Percentiles rank a stretch among this genome's conserved stretches.
phyloP scores from a whole-genome alignment of 2,113 vertebrate genomes.

The Strigops habroptila region DNA sequence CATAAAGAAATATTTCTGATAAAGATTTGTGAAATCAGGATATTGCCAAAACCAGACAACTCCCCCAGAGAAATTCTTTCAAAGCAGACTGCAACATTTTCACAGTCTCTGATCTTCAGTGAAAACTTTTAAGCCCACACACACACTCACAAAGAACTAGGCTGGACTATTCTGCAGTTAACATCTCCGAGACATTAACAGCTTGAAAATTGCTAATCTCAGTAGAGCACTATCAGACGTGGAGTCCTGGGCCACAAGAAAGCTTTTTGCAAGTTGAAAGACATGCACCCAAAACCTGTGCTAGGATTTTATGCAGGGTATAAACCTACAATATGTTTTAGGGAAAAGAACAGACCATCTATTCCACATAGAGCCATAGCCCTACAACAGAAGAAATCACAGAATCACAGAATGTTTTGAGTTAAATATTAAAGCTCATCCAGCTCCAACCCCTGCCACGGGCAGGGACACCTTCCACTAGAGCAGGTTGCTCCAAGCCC shows the following conservation, averaged over 20 bases:
- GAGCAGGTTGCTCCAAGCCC: not conserved
- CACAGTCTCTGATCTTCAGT: not conserved
- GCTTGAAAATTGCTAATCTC: not conserved
- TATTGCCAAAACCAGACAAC: not conserved
- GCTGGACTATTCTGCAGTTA: not conserved
- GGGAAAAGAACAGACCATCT: not conserved
- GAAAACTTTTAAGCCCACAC: constrained; percentile 42
- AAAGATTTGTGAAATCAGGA: not conserved
- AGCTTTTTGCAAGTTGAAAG: not conserved
- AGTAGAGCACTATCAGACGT: not conserved
- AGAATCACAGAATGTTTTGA: not conserved
- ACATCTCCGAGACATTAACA: rapidly evolving
- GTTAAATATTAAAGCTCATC: not conserved
- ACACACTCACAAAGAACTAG: not conserved
- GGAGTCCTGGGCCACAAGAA: not conserved
- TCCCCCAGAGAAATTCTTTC: not conserved
- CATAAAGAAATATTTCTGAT: not conserved
- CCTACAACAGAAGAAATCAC: not conserved
- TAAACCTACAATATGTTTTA: not conserved
- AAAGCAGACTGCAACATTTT: constrained; percentile 27
- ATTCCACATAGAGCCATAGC: not conserved
- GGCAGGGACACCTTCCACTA: not conserved
- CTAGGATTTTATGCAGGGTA: not conserved
- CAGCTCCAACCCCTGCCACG: rapidly evolving
- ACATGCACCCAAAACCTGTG: rapidly evolving